Base-by-base conservation (phyloP, 2,888 invertebrate species). In the Synanthedon tipuliformis region DNA sequence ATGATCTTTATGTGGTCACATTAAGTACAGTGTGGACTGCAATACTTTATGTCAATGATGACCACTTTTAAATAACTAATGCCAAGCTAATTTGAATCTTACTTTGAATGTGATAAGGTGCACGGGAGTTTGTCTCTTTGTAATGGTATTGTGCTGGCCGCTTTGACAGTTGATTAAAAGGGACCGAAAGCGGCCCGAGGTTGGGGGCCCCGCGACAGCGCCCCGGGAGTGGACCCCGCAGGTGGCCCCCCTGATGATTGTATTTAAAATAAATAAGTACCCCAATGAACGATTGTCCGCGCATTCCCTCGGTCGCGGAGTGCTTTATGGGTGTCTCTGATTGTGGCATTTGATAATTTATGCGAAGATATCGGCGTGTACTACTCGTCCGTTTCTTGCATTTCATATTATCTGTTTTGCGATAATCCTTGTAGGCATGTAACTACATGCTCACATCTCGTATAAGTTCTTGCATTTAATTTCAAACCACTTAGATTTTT, bases 231-330 rank as follows among this genome's bases (percentile, higher is more conserved):
- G 69, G 66, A 34, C 77, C 68, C 83, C 60, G 76, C 78, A 67
- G 84, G 81, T 74, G 77, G 84, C 66, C 76, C 73, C 81, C 81
- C 83, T 86, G 87, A 87, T 84, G 86, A 86, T 86, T 85, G 84
- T 85, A 85, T 87, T 86, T 85, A 85, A 86, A 84, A 87, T 86
- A 87, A 86, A 86, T 87, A 87, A 86, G 86, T 86, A 79, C 86
- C 81, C 82, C 85, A 84, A 82, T 86, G 86, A 85, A 85, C 85
- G 86, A 86, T 85, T 87, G 86, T 87, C 78, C 78, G 78, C 75
- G 73, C 73, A 70, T 71, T 67, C 73, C 65, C 74, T 63, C 62
- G 63, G 60, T 58, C 59, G 62, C 58, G 62, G 62, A 66, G 72
- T 79, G 78, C 68, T 75, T 81, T 81, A 81, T 75, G 77, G 69